Evolutionary conservation across 2,888 invertebrate species (phyloP), one percentile per base, ranked within the genome.

Genomic region (Agrilus mali): DNA sequence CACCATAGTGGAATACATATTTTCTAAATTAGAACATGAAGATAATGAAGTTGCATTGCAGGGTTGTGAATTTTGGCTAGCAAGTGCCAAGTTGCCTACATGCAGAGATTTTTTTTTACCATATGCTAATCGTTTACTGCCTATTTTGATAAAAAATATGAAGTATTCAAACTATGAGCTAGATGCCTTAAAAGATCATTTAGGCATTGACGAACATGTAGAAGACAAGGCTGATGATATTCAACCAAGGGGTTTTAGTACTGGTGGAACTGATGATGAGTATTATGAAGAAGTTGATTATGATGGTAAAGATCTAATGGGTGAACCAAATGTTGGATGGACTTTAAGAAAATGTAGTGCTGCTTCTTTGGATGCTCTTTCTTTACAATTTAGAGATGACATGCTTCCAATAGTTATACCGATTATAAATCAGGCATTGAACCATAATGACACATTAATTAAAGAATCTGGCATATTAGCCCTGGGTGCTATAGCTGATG

Each of bases 41-140:
- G 93, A 97, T 62, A 88, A 89, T 60, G 85, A 85, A 44, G 92
- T 97, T 16, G 94, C 97, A 0, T 69, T 98, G 49, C 97, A 99
- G 68, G 97, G 98, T 1, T 97, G 97, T 58, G 98, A 98, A 66
- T 99, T 98, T 70, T 99, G 97, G 97, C 69, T 98, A 40, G 88
- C 95, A 0, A 72, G 96, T 37, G 93, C 96, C 2, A 98, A 98
- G 61, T 86, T 94, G 59, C 81, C 80, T 55, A 80, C 94, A 50
- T 97, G 97, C 65, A 83, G 86, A 64, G 93, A 94, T 62, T 88
- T 92, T 16, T 71, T 98, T 7, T 75, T 80, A 2, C 85, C 86
- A 0, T 87, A 93, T 64, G 74, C 98, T 55, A 76, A 80, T 1
- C 79, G 86, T 50, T 71, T 98, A 32, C 78, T 97, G 47, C 97